A percentile compares a stretch with the other conserved stretches of the same genome.
Conservation (phyloP, 2,113 vertebrate species). For the Tragelaphus buxtoni region DNA sequence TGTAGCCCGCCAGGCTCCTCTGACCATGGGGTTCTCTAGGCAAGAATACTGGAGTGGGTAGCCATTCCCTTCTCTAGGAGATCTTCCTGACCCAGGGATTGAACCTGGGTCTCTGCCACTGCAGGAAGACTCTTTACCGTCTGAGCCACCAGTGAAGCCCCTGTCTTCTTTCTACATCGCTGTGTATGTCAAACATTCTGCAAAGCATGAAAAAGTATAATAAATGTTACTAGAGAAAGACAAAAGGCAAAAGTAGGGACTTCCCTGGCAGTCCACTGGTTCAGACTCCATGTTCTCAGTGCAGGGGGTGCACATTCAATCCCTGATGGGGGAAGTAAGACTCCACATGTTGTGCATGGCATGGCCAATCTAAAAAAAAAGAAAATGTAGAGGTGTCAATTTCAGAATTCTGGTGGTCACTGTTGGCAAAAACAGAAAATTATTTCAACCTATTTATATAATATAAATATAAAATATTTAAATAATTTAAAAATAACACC, state of each 20-base stretch:
- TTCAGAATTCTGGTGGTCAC: not conserved
- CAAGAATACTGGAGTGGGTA: not conserved
- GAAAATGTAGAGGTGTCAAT: not conserved
- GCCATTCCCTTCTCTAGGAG: not conserved
- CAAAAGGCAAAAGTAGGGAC: not conserved
- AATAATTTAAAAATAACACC: not conserved
- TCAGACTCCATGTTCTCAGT: not conserved
- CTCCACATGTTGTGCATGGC: not conserved
- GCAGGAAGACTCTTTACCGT: not conserved
- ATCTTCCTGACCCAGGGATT: not conserved
- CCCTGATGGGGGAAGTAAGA: not conserved
- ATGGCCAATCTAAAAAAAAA: not conserved
- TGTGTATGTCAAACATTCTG: not conserved
- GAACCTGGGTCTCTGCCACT: not conserved
- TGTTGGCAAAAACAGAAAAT: not conserved
- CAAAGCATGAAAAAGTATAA: not conserved
- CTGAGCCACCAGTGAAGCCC: not conserved
- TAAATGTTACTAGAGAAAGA: not conserved
- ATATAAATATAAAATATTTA: not conserved
- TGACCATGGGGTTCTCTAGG: not conserved
- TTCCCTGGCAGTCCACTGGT: not conserved
- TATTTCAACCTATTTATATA: not conserved
- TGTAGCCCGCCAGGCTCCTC: not conserved
- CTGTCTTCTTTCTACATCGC: not conserved
- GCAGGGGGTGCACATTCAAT: not conserved